A percentile compares a stretch with the other conserved stretches of the same genome.
These are phyloP conservation scores for Xestoiulus laeticollis DNA, from an alignment of 2,888 invertebrate species.

Conservation along the genomic window DNA sequence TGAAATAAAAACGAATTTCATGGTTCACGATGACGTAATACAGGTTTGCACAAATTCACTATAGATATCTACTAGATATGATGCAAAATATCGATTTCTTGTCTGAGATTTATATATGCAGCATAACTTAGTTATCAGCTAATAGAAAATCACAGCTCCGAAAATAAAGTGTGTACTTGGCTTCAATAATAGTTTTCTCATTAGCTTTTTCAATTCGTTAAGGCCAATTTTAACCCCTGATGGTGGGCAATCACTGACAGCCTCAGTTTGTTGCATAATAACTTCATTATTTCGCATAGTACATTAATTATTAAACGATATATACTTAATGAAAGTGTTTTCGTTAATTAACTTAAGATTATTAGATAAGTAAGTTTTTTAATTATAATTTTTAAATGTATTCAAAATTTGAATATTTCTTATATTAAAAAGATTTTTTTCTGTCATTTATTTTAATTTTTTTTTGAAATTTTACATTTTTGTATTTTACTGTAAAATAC, in stretches of 20 bases:
- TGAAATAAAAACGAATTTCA: neutral
- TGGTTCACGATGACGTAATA: neutral
- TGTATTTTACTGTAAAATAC: too few relatives aligned
- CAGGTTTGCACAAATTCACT: neutral
- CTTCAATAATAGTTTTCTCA: neutral
- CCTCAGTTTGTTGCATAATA: neutral
- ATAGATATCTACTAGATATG: neutral
- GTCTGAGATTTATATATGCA: neutral
- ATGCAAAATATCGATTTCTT: neutral
- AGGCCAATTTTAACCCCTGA: neutral
- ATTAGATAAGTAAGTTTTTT: too few relatives aligned
- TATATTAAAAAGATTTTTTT: too few relatives aligned
- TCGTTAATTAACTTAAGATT: too few relatives aligned
- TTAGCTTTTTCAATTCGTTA: neutral
- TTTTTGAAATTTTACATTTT: too few relatives aligned
- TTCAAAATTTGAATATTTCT: too few relatives aligned
- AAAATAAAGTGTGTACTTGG: neutral
- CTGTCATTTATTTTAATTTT: too few relatives aligned
- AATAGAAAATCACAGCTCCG: conserved; percentile 7
- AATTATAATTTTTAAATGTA: too few relatives aligned
- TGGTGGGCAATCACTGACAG: neutral
- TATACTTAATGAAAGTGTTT: too few relatives aligned
- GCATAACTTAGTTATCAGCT: neutral
- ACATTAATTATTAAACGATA: neutral
- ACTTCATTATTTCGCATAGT: neutral